These are phyloP conservation scores for Microctonus aethiopoides DNA, from an alignment of 2,888 invertebrate species.

Conservation along the genomic window DNA sequence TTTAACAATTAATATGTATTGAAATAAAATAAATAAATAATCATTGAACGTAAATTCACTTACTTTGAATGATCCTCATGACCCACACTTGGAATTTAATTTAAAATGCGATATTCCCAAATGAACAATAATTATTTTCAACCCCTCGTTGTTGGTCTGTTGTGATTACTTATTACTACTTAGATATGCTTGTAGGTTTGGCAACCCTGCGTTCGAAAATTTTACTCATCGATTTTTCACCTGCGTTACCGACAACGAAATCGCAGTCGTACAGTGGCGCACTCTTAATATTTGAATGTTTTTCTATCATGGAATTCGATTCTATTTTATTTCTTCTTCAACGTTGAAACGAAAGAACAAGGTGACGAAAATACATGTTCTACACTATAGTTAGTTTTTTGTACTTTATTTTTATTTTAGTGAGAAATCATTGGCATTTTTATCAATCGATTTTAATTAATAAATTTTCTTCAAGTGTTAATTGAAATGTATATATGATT, in stretches of 20 bases:
- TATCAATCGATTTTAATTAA: neutral
- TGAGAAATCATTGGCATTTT: neutral
- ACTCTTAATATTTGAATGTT: conserved; percentile 11
- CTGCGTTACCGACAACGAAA: conserved; percentile 45
- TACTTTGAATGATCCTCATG: conserved; percentile 46
- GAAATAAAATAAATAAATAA: neutral
- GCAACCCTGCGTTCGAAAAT: conserved; percentile 46
- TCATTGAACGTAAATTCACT: conserved; percentile 19
- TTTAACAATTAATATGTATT: conserved; percentile 25
- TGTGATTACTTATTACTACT: conserved; percentile 35
- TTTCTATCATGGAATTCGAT: conserved; percentile 36
- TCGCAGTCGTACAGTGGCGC: conserved; percentile 42
- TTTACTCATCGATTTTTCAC: conserved; percentile 44
- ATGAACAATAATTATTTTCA: conserved; percentile 43
- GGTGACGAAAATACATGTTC: conserved; percentile 30
- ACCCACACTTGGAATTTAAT: conserved; percentile 36
- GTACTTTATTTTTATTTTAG: neutral
- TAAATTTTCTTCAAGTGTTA: neutral
- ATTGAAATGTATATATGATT: neutral
- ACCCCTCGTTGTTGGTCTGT: conserved; percentile 36
- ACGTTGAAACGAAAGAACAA: conserved; percentile 26
- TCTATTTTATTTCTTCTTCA: conserved; percentile 41
- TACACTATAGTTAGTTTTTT: conserved; percentile 19
- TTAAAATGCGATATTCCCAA: conserved; percentile 31
- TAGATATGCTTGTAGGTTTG: conserved; percentile 39